Evolutionary conservation across 2,797 vertebrate species (phyloP), one percentile per base, ranked within the genome.

Genomic region (Labeo calbasu): DNA sequence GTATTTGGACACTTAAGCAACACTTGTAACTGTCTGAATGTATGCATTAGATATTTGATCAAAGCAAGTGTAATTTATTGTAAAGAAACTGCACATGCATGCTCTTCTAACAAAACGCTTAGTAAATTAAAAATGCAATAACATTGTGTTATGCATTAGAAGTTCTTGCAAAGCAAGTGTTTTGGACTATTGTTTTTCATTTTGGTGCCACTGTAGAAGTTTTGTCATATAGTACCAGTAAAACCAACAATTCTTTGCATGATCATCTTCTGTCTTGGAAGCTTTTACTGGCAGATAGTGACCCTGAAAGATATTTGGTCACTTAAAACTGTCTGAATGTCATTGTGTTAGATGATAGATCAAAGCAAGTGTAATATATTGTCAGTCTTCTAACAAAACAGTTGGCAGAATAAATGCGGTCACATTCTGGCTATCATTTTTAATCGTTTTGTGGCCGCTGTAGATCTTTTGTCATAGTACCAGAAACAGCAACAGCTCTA

Each of bases 1-100:
- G 19, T 21, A 9, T 57, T 55, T 55, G 19, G 19, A 55, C 53
- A 14, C 4, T 13, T 63, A 6, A 63, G 23, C 23, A 63, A 63
- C 59, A 10, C 19, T 9, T 57, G 19, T 19, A 71, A 50, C 10
- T 28, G 36, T 46, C 72, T 89, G 86, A 86, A 57, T 40, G 10
- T 48, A 1, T 72, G 70, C 48, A 11, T 72, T 28, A 17, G 46
- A 50, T 72, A 17, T 43, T 46, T n/a, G 1, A 43, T 6, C 25
- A 51, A 51, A 72, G 70, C 48, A 51, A 51, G 23, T 72, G 46
- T 28, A 3, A 72, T 19, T 10, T 72, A 21, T 32, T 36, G 25
- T 19, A 13, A 19, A 50, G 70, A 72, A 51, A 51, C 23, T 2
- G 70, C 46, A 51, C 11, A n/a, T 43, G 36, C 61, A 28, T 63